Conservation (phyloP, 2,888 invertebrate species). For the Protophormia terraenovae region DNA sequence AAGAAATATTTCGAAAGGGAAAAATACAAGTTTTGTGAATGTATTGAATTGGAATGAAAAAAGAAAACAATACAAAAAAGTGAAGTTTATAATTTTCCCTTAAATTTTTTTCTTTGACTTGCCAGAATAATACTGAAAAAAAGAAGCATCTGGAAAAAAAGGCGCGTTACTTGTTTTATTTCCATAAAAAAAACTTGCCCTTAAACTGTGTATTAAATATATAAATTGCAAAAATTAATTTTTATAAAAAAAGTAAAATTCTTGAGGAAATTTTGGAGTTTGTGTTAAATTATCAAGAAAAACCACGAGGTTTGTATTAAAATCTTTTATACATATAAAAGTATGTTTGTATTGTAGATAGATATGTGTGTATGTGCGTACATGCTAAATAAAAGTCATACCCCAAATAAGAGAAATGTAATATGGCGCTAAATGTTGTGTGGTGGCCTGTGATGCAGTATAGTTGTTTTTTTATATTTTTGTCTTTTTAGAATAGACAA, state of each 20-base stretch:
- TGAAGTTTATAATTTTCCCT: neutral
- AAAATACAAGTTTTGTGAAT: constrained; percentile 7
- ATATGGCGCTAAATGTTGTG: constrained; percentile 34
- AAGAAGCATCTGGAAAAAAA: constrained; percentile 36
- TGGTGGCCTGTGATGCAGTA: constrained; percentile 1
- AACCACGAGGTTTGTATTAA: constrained; percentile 52
- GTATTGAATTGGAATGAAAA: neutral
- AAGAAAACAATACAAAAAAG: constrained; percentile 10
- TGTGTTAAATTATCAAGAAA: constrained; percentile 1
- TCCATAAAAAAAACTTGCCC: neutral
- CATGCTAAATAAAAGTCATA: neutral
- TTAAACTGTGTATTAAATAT: too few relatives aligned
- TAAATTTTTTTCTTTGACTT: neutral
- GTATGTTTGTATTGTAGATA: neutral
- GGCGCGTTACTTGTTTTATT: constrained; percentile 25
- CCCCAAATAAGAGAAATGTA: neutral
- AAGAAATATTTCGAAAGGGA: too few relatives aligned
- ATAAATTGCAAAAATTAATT: too few relatives aligned
- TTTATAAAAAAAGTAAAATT: neutral
- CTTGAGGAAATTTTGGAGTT: neutral
- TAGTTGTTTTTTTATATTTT: neutral
- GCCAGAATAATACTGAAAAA: neutral
- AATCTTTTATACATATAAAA: neutral
- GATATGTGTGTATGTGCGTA: neutral
- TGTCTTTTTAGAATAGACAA: neutral